Evolutionary conservation across 2,113 vertebrate genomes (phyloP).

Genomic region (Cariama cristata): DNA sequence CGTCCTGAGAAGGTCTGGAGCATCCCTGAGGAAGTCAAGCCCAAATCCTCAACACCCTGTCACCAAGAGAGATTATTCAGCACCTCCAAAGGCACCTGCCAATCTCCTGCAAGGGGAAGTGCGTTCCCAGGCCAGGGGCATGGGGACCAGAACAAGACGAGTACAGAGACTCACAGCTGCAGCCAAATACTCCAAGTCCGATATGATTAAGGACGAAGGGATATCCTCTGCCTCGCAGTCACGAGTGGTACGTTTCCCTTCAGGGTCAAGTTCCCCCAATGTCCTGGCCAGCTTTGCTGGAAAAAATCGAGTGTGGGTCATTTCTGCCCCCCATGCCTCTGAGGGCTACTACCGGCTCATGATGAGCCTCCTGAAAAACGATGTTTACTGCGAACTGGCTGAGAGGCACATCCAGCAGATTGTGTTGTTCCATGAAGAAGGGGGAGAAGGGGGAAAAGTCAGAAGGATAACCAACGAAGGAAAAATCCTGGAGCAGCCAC

Average conservation of each 20-base stretch:
- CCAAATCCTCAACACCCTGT: slow-evolving; percentile 6
- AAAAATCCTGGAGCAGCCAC: slow-evolving; percentile 89
- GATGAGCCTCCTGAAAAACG: slow-evolving; percentile 94
- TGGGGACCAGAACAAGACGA: not conserved
- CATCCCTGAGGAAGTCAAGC: not conserved
- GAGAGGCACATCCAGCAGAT: slow-evolving; percentile 95
- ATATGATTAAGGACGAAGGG: slow-evolving; percentile 84
- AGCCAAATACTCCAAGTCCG: slow-evolving; percentile 33
- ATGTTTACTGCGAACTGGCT: slow-evolving; percentile 95
- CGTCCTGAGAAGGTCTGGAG: slow-evolving; percentile 49
- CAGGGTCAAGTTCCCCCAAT: slow-evolving; percentile 86
- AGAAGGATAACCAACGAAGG: slow-evolving; percentile 91
- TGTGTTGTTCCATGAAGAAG: slow-evolving; percentile 93
- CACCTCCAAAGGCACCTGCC: not conserved
- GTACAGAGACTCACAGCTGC: slow-evolving; percentile 63
- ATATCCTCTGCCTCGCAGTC: slow-evolving; percentile 72
- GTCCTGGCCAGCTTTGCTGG: slow-evolving; percentile 93
- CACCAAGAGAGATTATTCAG: slow-evolving; percentile 59
- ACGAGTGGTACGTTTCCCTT: slow-evolving; percentile 81
- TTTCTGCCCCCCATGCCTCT: slow-evolving; percentile 92
- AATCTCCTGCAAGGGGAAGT: slow-evolving; percentile 65
- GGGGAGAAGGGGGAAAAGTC: slow-evolving; percentile 89
- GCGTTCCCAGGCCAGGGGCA: not conserved
- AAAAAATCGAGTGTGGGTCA: slow-evolving; percentile 92
- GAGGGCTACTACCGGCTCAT: slow-evolving; percentile 97